Percentiles rank a stretch among this genome's conserved stretches.
Evolutionary conservation across 2,888 invertebrate species (phyloP).

Genomic region (Hypercompe scribonia): DNA sequence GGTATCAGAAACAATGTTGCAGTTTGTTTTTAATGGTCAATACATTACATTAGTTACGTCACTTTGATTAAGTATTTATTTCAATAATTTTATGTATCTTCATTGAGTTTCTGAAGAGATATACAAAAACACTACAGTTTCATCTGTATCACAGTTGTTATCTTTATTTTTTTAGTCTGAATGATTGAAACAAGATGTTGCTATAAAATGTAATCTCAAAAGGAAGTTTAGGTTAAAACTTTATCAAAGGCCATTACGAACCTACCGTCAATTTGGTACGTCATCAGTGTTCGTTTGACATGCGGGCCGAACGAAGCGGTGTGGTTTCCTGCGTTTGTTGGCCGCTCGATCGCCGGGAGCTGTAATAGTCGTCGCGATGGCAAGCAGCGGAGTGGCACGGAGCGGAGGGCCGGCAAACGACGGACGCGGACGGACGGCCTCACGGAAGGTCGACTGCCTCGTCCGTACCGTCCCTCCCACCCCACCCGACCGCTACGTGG

Average conservation of each 20-base stretch:
- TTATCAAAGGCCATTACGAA: conserved; percentile 24
- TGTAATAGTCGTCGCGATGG: conserved; percentile 52
- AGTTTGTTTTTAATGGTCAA: too few relatives aligned
- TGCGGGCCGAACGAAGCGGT: conserved; percentile 44
- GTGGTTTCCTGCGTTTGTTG: conserved; percentile 46
- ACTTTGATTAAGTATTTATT: background rate
- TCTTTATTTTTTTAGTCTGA: background rate
- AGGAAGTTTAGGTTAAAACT: conserved; percentile 29
- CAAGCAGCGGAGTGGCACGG: conserved; percentile 75
- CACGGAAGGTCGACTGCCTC: conserved; percentile 84
- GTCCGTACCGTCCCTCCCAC: conserved; percentile 52
- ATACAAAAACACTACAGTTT: background rate
- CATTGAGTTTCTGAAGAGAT: background rate
- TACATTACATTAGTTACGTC: background rate
- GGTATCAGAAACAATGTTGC: too few relatives aligned
- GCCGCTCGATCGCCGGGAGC: conserved; percentile 33
- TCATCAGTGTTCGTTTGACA: conserved; percentile 42
- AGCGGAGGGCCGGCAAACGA: conserved; percentile 61
- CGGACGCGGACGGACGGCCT: conserved; percentile 76
- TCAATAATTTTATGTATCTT: background rate
- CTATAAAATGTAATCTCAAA: background rate
- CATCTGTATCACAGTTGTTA: background rate
- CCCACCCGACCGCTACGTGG: conserved; percentile 78
- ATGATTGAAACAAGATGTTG: background rate
- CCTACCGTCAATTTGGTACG: conserved; percentile 35